Percentiles rank a stretch among this genome's conserved stretches.
These are phyloP conservation scores for Drosophila sechellia DNA, from an alignment of 1,140 invertebrate species.

Conservation along the genomic window DNA sequence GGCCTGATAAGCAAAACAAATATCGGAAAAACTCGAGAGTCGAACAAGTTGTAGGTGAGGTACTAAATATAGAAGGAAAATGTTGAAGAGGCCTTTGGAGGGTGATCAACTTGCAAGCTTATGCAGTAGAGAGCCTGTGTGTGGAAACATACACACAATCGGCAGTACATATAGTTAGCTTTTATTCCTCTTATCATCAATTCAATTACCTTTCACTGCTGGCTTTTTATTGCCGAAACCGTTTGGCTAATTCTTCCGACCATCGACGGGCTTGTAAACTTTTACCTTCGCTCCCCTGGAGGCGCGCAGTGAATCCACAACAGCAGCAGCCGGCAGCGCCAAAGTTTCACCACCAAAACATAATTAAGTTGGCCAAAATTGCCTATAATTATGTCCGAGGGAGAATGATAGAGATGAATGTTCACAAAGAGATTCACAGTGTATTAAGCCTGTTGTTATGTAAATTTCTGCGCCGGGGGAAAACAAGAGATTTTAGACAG, in stretches of 20 bases:
- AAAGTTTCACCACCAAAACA: constrained; percentile 64
- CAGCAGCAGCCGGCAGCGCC: constrained; percentile 32
- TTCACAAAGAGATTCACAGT: constrained; percentile 33
- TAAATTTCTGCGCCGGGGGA: constrained; percentile 22
- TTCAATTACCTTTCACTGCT: constrained; percentile 56
- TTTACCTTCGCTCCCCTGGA: constrained; percentile 50
- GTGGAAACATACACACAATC: constrained; percentile 7
- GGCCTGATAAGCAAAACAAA: constrained; percentile 53
- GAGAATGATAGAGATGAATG: constrained; percentile 16
- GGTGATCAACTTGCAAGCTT: constrained; percentile 27
- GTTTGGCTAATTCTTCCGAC: constrained; percentile 46
- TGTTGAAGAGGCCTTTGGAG: constrained; percentile 8
- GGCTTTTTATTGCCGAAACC: constrained; percentile 18
- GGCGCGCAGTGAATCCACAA: constrained; percentile 24
- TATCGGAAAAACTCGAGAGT: constrained; percentile 37
- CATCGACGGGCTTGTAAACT: constrained; percentile 35
- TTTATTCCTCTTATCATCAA: constrained; percentile 8
- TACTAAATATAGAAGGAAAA: constrained; percentile 16
- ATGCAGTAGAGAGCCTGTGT: constrained; percentile 1
- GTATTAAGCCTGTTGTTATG: constrained; percentile 36
- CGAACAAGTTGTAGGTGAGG: constrained; percentile 44
- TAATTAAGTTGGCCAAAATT: constrained; percentile 56
- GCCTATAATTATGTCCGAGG: constrained; percentile 59
- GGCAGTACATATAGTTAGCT: neutral
- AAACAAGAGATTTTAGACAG: neutral